phyloP scores from a whole-genome alignment of 2,113 vertebrate genomes.

The Colinus virginianus region DNA sequence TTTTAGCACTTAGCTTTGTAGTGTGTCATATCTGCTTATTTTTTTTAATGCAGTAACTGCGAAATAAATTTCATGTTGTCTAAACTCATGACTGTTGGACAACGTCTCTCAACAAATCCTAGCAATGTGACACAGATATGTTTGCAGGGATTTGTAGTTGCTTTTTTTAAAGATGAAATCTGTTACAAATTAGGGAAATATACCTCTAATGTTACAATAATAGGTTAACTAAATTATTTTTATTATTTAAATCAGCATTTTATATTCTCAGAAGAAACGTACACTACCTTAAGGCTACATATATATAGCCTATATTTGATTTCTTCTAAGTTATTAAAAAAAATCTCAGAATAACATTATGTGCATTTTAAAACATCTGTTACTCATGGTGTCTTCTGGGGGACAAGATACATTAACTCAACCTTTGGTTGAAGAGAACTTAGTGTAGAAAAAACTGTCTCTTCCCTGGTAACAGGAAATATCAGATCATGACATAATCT shows the following conservation, averaged over 20 bases:
- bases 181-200: constrained; percentile 15
- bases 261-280: constrained; percentile 1
- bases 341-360: constrained; percentile 48
- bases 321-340: constrained; percentile 29
- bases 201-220: background rate
- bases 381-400: constrained; percentile 49
- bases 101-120: background rate
- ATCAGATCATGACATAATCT: constrained; percentile 65
- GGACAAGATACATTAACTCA: constrained; percentile 52
- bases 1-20: background rate
- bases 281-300: background rate
- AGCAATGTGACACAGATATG: background rate
- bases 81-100: background rate
- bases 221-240: constrained; percentile 6
- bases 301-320: constrained; percentile 24
- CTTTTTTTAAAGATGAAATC: background rate
- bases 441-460: constrained; percentile 62
- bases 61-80: background rate
- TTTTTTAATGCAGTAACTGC: background rate
- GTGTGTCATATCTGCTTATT: background rate
- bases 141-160: background rate
- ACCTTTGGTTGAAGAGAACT: constrained; percentile 51
- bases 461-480: constrained; percentile 78
- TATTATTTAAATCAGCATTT: background rate
- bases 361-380: constrained; percentile 64